These are phyloP conservation scores for Chelmon rostratus DNA, from an alignment of 2,797 vertebrate genomes.

Conservation along the genomic window DNA sequence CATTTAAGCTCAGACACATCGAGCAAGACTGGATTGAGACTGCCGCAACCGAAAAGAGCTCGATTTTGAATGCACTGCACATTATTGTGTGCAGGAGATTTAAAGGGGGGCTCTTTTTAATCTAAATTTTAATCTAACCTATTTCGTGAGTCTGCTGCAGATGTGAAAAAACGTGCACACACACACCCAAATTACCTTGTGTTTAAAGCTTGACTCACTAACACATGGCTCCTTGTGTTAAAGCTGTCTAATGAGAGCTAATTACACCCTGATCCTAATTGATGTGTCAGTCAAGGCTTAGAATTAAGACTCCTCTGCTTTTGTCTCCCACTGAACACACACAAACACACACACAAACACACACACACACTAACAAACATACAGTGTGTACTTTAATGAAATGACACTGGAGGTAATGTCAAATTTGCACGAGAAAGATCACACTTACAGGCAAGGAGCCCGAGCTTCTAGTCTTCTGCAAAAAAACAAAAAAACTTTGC, in stretches of 20 bases:
- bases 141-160: not conserved
- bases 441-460: not conserved
- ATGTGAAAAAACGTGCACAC: not conserved
- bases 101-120: not conserved
- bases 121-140: not conserved
- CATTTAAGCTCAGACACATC: not conserved
- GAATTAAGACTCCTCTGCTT: slow-evolving; percentile 43
- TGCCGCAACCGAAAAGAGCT: not conserved
- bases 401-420: slow-evolving; percentile 9
- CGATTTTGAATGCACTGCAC: not conserved
- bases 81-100: slow-evolving; percentile 9
- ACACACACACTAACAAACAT: slow-evolving; percentile 34
- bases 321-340: slow-evolving; percentile 29
- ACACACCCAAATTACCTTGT: not conserved
- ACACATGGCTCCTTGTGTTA: slow-evolving; percentile 34
- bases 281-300: slow-evolving; percentile 64
- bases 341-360: slow-evolving; percentile 1
- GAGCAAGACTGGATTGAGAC: not conserved
- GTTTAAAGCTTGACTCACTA: slow-evolving; percentile 32
- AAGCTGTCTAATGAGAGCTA: slow-evolving; percentile 68
- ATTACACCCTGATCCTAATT: slow-evolving; percentile 72
- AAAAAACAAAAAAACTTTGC: not conserved
- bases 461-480: not conserved
- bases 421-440: not conserved
- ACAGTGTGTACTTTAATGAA: slow-evolving; percentile 7